phyloP scores from a whole-genome alignment of 1,140 invertebrate genomes.

The Neuroterus valhalla region DNA sequence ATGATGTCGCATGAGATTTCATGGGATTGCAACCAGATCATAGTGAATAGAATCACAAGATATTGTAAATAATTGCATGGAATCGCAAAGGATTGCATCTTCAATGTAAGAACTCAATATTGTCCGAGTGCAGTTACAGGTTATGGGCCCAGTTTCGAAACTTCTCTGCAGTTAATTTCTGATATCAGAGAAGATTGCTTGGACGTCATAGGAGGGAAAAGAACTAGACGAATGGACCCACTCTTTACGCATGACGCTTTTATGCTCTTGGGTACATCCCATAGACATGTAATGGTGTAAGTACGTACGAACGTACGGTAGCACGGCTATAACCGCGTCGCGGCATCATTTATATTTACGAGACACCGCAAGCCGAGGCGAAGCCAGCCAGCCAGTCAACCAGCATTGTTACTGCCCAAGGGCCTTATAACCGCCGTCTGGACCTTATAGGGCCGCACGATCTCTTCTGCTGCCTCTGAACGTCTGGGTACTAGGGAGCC shows the following conservation, averaged over 20 bases:
- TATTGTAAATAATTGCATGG: too few species aligned
- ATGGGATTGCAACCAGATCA: too few species aligned
- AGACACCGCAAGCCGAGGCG: slow-evolving; percentile 65
- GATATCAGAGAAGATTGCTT: not conserved
- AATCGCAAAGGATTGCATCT: too few species aligned
- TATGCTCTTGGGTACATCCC: slow-evolving; percentile 52
- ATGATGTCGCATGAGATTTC: too few species aligned
- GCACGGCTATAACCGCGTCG: slow-evolving; percentile 68
- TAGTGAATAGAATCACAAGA: too few species aligned
- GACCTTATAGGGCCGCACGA: slow-evolving; percentile 66
- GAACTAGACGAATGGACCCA: slow-evolving; percentile 12
- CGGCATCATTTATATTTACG: slow-evolving; percentile 75
- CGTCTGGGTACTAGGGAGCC: slow-evolving; percentile 40
- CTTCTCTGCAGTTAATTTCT: not conserved
- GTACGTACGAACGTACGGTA: slow-evolving; percentile 61
- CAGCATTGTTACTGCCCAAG: slow-evolving; percentile 70
- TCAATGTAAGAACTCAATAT: too few species aligned
- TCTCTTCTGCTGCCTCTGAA: slow-evolving; percentile 48
- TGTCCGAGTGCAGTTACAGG: too few species aligned
- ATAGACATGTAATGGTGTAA: slow-evolving; percentile 41
- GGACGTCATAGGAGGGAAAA: not conserved
- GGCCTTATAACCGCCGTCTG: slow-evolving; percentile 64
- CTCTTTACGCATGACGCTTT: slow-evolving; percentile 54
- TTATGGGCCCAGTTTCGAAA: too few species aligned
- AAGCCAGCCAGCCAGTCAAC: slow-evolving; percentile 36